Evolutionary conservation across 2,888 invertebrate genomes (phyloP), one percentile per base, ranked within the genome.

Genomic region (Drosophila paranaensis): DNA sequence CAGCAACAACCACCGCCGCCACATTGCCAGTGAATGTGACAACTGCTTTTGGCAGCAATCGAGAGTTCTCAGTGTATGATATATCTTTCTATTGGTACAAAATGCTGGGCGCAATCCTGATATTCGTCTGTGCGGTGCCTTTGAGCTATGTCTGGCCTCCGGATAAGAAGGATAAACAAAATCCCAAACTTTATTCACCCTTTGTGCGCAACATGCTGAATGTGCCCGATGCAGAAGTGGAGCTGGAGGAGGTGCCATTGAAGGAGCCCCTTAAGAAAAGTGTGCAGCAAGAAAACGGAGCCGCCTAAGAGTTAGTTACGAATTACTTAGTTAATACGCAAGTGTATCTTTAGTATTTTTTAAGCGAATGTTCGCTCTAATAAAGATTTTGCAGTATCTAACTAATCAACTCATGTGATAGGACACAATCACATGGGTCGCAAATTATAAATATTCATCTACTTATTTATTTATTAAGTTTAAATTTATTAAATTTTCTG

Each of bases 51-150:
- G 62, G 56, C 16, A 88, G 85, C 61, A 85, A 87, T 65, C 86
- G 90, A 2, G 77, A 92, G 4, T 93, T 94, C 67, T 89, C 93
- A 10, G 78, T 95, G 10, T 95, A 94, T 83, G 93, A 93, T 14
- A 90, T 95, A 46, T 94, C 95, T 2, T 95, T 95, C 89, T 94
- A 95, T 90, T 95, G 94, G 93, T 95, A 95, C 84, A 93, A 94
- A 9, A 71, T 93, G 3, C 78, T 94, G 10, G 95, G 95, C 0
- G 93, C 93, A 20, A 30, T 93, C 1, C 88, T 94, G 0, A 93
- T 94, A 0, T 93, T 95, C 67, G 76, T 94, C 1, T 90, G 94
- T 33, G 95, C 94, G 0, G 87, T 94, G 35, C 88, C 94, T 4
- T 93, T 94, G 71, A 95, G 95, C 80, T 94, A 93, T 69, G 61